Evolutionary conservation across 2,888 invertebrate genomes (phyloP).

Genomic region (Thecophora atra): DNA sequence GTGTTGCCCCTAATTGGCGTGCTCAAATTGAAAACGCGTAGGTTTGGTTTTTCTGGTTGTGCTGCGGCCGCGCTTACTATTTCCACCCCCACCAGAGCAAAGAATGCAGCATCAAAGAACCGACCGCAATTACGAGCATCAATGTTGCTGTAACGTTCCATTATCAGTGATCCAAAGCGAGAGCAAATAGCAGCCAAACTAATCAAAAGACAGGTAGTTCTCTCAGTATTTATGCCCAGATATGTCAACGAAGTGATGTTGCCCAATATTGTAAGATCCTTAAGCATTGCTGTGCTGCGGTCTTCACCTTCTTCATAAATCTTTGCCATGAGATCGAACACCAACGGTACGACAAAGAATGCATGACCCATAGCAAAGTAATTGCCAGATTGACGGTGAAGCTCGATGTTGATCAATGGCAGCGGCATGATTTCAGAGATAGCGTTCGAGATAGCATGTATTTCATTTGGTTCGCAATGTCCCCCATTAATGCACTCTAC

Average conservation of each 20-base stretch:
- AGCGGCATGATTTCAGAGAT: no score
- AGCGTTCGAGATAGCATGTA: no score
- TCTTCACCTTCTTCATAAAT: conserved; percentile 46
- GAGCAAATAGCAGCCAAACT: conserved; percentile 46
- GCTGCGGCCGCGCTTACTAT: no score
- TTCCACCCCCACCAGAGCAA: conserved; percentile 44
- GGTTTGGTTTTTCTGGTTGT: no score
- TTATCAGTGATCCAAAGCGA: conserved; percentile 46
- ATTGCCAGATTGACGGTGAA: no score
- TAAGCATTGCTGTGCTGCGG: conserved; percentile 45
- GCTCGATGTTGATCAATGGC: no score
- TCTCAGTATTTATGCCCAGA: conserved; percentile 47
- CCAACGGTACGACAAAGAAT: no score
- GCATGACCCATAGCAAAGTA: no score
- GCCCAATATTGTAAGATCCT: conserved; percentile 52
- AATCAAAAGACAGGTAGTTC: conserved; percentile 48
- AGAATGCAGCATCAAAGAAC: conserved; percentile 48
- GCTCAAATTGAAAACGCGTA: no score
- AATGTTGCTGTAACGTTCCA: conserved; percentile 47
- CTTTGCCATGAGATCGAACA: conserved; percentile 52
- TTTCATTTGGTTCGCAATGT: no score
- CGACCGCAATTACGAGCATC: conserved; percentile 47
- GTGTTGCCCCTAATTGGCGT: no score
- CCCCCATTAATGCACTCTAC: conserved; percentile 41
- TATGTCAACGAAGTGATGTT: conserved; percentile 54